Percentiles rank a stretch among this genome's conserved stretches.
These are phyloP conservation scores for Cheilosia vernalis DNA, from an alignment of 2,888 invertebrate genomes.

Conservation along the genomic window DNA sequence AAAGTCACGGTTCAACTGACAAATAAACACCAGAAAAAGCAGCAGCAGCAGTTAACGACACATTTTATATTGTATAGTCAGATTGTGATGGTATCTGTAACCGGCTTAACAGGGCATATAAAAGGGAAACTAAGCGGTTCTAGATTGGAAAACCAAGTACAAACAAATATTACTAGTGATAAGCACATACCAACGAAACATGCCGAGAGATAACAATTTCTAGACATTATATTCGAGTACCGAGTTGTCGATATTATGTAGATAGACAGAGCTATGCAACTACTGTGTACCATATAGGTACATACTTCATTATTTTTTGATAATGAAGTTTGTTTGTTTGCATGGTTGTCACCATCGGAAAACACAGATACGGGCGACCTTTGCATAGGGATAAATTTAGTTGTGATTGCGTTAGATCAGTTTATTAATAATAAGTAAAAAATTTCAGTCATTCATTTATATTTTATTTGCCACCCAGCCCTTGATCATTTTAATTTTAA, in stretches of 20 bases:
- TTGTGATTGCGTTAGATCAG: too few relatives aligned
- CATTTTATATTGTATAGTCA: constrained; percentile 3
- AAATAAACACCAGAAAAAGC: constrained; percentile 13
- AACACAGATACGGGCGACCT: too few relatives aligned
- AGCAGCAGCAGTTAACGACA: background rate
- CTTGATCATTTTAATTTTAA: too few relatives aligned
- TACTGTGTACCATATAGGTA: too few relatives aligned
- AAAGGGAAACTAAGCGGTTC: background rate
- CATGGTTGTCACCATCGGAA: too few relatives aligned
- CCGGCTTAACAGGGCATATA: constrained; percentile 1
- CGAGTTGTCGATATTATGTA: too few relatives aligned
- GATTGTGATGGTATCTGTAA: background rate
- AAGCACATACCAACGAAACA: background rate
- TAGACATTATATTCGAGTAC: background rate
- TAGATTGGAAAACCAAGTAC: background rate
- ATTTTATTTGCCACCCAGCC: too few relatives aligned
- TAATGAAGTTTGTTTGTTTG: background rate
- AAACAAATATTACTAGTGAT: background rate
- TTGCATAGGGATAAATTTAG: too few relatives aligned
- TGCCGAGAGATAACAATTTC: background rate
- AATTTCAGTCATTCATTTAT: too few relatives aligned
- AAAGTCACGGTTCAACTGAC: constrained; percentile 54
- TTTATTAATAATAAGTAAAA: too few relatives aligned
- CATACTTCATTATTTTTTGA: background rate
- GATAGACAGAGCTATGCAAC: background rate